Conservation (phyloP, 2,113 vertebrate genomes). For the Edolisoma coerulescens region DNA sequence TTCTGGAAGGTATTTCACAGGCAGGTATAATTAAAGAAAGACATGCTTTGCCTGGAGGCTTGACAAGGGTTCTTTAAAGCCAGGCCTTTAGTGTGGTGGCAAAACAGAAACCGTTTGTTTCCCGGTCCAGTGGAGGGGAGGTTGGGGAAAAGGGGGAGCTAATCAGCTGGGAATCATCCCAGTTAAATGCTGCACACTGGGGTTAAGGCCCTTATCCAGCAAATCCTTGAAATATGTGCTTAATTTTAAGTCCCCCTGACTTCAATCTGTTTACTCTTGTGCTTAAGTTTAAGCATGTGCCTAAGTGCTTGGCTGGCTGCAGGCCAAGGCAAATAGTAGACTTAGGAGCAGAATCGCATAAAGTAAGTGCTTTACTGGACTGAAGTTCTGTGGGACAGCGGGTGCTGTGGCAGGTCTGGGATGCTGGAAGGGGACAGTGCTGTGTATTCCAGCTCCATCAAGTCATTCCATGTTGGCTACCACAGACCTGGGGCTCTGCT, state of each 20-base stretch:
- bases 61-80: conserved; percentile 14
- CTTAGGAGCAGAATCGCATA: neutral
- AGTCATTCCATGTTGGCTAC: rapidly evolving
- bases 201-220: conserved; percentile 38
- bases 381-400: rapidly evolving
- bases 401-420: neutral
- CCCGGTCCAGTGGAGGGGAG: neutral
- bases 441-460: neutral
- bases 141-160: neutral
- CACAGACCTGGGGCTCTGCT: neutral
- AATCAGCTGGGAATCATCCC: conserved; percentile 34
- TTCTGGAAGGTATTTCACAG: conserved; percentile 61
- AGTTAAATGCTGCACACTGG: neutral
- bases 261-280: conserved; percentile 58
- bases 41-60: conserved; percentile 8
- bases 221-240: conserved; percentile 57
- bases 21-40: conserved; percentile 61
- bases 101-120: conserved; percentile 13
- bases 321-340: conserved; percentile 21
- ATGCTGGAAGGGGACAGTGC: neutral
- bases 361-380: neutral
- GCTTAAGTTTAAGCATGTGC: conserved; percentile 60
- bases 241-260: conserved; percentile 47
- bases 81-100: neutral
- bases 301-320: conserved; percentile 44